Percentiles rank a stretch among this genome's conserved stretches.
These are phyloP conservation scores for Vanessa tameamea DNA, from an alignment of 1,140 invertebrate genomes.

Conservation along the genomic window DNA sequence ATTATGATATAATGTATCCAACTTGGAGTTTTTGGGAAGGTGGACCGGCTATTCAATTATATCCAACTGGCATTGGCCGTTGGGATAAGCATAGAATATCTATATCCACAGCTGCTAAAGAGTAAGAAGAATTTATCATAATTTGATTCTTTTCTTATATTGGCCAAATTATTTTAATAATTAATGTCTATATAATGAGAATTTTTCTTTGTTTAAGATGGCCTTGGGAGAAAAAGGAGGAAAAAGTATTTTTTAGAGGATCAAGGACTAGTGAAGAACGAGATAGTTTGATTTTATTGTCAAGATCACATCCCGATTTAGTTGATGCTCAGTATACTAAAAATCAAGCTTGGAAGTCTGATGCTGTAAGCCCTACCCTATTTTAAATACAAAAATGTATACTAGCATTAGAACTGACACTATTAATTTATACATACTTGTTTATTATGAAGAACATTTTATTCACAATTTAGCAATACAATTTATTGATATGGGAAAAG, in stretches of 20 bases:
- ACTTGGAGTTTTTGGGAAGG: slow-evolving; percentile 99
- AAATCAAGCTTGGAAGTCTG: slow-evolving; percentile 99
- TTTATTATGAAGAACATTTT: no score
- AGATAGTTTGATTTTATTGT: slow-evolving; percentile 93
- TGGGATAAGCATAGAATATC: slow-evolving; percentile 93
- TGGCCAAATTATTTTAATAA: neutral
- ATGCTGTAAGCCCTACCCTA: slow-evolving; percentile 81
- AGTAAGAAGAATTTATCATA: slow-evolving; percentile 57
- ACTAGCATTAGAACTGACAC: no score
- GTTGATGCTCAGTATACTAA: slow-evolving; percentile 97
- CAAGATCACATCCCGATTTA: slow-evolving; percentile 88
- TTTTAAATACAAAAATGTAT: no score
- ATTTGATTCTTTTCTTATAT: neutral
- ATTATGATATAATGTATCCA: slow-evolving; percentile 97
- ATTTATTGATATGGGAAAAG: no score
- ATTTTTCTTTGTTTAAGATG: slow-evolving; percentile 56
- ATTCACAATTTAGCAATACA: no score
- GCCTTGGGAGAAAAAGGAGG: slow-evolving; percentile 90
- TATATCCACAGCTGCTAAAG: slow-evolving; percentile 84
- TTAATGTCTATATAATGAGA: neutral
- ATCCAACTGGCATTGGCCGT: slow-evolving; percentile 94
- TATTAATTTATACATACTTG: no score
- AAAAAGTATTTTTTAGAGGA: slow-evolving; percentile 93
- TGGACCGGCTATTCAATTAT: slow-evolving; percentile 95
- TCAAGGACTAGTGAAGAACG: slow-evolving; percentile 95